Evolutionary conservation across 2,888 invertebrate genomes (phyloP).

Genomic region (Teleiodes luculella): DNA sequence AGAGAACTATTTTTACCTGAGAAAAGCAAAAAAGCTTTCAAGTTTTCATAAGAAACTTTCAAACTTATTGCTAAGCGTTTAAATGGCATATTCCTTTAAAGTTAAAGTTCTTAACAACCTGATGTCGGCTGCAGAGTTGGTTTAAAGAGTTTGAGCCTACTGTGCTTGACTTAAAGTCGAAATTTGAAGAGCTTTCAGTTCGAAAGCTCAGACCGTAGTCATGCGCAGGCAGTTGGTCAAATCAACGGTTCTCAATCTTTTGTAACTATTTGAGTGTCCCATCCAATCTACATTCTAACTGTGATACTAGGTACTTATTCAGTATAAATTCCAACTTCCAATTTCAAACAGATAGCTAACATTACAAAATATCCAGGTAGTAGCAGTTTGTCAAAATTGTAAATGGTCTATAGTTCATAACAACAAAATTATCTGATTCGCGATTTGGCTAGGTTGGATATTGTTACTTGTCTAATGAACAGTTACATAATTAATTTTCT

Average conservation of each 20-base stretch:
- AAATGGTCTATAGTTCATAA: too few species aligned
- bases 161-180: not conserved
- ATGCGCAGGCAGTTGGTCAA: conserved; percentile 69
- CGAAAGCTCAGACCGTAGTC: conserved; percentile 39
- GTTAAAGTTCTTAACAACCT: conserved; percentile 44
- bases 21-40: conserved; percentile 59
- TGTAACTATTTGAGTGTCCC: conserved; percentile 11
- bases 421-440: too few species aligned
- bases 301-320: too few species aligned
- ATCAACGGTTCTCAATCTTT: conserved; percentile 55
- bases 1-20: conserved; percentile 72
- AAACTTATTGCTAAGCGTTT: not conserved
- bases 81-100: not conserved
- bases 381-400: too few species aligned
- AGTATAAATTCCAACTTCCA: too few species aligned
- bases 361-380: too few species aligned
- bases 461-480: too few species aligned
- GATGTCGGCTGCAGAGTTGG: conserved; percentile 32
- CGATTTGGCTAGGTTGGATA: too few species aligned
- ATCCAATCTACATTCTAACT: too few species aligned
- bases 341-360: too few species aligned
- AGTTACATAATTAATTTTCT: too few species aligned
- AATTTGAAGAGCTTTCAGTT: conserved; percentile 44
- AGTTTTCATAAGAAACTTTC: conserved; percentile 25
- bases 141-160: conserved; percentile 31